Evolutionary conservation across 2,888 invertebrate species (phyloP).

Genomic region (Hypena proboscidalis): DNA sequence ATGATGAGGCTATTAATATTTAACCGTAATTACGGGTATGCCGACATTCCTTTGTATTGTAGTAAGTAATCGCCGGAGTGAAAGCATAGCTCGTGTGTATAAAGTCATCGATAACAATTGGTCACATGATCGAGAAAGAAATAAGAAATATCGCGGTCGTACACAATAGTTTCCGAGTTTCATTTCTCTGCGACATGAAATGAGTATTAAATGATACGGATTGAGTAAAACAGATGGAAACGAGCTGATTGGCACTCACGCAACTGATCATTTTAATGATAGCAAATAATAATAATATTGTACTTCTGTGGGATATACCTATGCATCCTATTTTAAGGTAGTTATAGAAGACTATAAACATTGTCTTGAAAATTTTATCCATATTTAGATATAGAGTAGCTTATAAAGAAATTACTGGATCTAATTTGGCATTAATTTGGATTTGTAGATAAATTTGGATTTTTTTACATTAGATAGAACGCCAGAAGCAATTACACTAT

Average conservation of each 20-base stretch:
- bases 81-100: conserved; percentile 65
- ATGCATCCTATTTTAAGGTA: too few relatives aligned
- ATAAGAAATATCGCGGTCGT: conserved; percentile 55
- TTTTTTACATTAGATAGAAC: too few relatives aligned
- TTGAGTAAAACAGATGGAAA: conserved; percentile 19
- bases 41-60: conserved; percentile 33
- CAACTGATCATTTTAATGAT: neutral
- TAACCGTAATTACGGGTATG: conserved; percentile 29
- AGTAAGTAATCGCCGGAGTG: conserved; percentile 57
- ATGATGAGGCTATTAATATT: conserved; percentile 32
- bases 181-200: conserved; percentile 49
- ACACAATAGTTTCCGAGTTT: conserved; percentile 67
- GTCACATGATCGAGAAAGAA: conserved; percentile 62
- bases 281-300: too few relatives aligned
- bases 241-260: conserved; percentile 1
- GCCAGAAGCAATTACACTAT: too few relatives aligned
- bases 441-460: too few relatives aligned
- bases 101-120: conserved; percentile 62
- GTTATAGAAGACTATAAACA: too few relatives aligned
- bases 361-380: too few relatives aligned
- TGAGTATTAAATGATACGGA: conserved; percentile 28
- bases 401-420: too few relatives aligned
- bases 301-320: too few relatives aligned
- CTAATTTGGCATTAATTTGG: too few relatives aligned
- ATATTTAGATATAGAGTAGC: too few relatives aligned